Base-by-base conservation (phyloP, 1,140 invertebrate species). In the Drosophila carrolli region DNA sequence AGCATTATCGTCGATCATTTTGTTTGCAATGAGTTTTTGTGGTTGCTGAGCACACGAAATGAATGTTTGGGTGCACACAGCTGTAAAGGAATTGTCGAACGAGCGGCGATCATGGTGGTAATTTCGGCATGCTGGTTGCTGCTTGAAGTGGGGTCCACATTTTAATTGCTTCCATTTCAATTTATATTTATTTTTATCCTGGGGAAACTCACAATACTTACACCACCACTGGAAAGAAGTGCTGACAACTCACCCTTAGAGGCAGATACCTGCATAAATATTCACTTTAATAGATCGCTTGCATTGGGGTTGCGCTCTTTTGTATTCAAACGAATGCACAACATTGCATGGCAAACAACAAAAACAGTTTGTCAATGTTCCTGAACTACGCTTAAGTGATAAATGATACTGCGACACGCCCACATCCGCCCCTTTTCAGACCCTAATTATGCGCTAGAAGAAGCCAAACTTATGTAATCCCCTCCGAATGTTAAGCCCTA, bases 1-100 rank as follows among this genome's bases (percentile, higher is more conserved):
- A 51, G 60, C 78, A 82, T 88, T 86, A 86, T 86, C 82, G 83
- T 86, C 53, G 83, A 86, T 86, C 83, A 80, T 79, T 83, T 75
- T 88, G 79, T 78, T 70, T 81, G 82, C 78, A 71, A 88, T 78
- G 79, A 81, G 79, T 88, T 86, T 82, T 88, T 88, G 82, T 81
- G 78, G 81, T 74, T 81, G 76, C 51, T 57, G 71, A 63, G 83
- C 82, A 88, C 83, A 86, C 79, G 79, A 86, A 88, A 56, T 82
- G 71, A 78, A 88, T 86, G 82, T 82, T 78, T 71, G 67, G 38
- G 43, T 54, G 58, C 32, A 48, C 47, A 76, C 27, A 83, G 75
- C 63, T 83, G 80, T 75, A 75, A 71, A 65, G 78, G 78, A 81
- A 81, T 81, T 81, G 79, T 82, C 50, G 58, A 81, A 63, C 62